A percentile compares a stretch with the other conserved stretches of the same genome.
Conservation (phyloP, 2,113 vertebrate species). For the Myxocyprinus asiaticus region DNA sequence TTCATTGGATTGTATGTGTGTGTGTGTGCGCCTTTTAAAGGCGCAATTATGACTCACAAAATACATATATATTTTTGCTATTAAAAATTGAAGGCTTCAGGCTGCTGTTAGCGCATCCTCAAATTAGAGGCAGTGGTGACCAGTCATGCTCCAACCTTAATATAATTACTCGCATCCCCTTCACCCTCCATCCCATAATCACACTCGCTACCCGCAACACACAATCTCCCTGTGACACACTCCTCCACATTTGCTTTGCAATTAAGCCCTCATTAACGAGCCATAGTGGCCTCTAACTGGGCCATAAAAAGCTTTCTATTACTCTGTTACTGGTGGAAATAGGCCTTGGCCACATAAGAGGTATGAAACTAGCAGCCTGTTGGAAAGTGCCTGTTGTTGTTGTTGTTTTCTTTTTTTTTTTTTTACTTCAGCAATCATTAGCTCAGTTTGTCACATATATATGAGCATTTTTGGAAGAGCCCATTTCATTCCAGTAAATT, state of each 20-base stretch:
- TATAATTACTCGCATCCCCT: conserved; percentile 50
- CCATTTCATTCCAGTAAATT: too few relatives aligned
- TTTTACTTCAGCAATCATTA: neutral
- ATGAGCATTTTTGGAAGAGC: neutral
- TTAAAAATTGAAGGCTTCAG: neutral
- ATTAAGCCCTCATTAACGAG: conserved; percentile 58
- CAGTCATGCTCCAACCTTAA: conserved; percentile 55
- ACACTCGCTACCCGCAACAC: conserved; percentile 32
- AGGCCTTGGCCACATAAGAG: conserved; percentile 9
- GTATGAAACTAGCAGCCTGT: neutral
- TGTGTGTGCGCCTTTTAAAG: conserved; percentile 6
- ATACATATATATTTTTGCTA: neutral
- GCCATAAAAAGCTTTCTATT: conserved; percentile 18
- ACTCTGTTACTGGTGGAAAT: conserved; percentile 25
- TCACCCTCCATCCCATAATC: conserved; percentile 49
- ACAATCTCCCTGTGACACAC: conserved; percentile 27
- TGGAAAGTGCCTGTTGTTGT: neutral
- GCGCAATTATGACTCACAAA: neutral
- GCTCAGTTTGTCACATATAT: neutral
- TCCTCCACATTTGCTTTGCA: conserved; percentile 36
- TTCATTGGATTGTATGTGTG: neutral
- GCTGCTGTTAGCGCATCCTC: neutral
- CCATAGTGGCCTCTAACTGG: conserved; percentile 32
- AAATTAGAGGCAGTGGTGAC: conserved; percentile 41
- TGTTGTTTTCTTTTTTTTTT: neutral